phyloP scores from a whole-genome alignment of 1,140 invertebrate genomes.

The Pollicipes pollicipes region DNA sequence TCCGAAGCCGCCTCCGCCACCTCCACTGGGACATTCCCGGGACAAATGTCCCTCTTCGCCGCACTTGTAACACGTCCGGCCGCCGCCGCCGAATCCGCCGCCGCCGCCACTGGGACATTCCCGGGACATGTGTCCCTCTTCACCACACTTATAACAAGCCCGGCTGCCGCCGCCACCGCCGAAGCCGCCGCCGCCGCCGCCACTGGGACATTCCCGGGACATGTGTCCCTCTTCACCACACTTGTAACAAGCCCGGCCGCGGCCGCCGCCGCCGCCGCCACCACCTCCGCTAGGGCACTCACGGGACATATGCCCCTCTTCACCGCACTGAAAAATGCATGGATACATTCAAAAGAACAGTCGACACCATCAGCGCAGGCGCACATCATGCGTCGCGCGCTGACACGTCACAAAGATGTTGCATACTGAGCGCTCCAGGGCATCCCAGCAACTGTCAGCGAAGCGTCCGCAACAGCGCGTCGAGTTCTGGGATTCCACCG shows the following conservation, averaged over 20 bases:
- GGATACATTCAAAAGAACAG: no score
- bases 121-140: constrained; percentile 25
- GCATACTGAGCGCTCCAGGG: no score
- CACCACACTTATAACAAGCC: constrained; percentile 19
- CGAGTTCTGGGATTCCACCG: no score
- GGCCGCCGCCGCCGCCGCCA: neutral
- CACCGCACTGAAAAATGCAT: constrained; percentile 4
- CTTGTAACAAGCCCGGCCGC: neutral
- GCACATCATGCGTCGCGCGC: no score
- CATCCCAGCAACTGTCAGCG: no score
- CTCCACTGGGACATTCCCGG: neutral
- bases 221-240: constrained; percentile 25
- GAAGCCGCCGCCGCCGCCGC: constrained; percentile 11
- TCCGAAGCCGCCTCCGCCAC: neutral
- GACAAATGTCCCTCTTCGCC: no score
- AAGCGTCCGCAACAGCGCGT: no score
- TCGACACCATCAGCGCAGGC: no score
- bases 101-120: constrained; percentile 22
- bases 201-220: constrained; percentile 19
- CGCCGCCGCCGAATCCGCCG: neutral
- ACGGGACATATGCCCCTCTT: constrained; percentile 6
- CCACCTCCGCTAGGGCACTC: constrained; percentile 6
- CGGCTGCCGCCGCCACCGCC: constrained; percentile 12
- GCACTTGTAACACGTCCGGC: no score
- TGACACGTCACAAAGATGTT: no score